Conservation (phyloP, 2,113 vertebrate species). For the Salminus brasiliensis region DNA sequence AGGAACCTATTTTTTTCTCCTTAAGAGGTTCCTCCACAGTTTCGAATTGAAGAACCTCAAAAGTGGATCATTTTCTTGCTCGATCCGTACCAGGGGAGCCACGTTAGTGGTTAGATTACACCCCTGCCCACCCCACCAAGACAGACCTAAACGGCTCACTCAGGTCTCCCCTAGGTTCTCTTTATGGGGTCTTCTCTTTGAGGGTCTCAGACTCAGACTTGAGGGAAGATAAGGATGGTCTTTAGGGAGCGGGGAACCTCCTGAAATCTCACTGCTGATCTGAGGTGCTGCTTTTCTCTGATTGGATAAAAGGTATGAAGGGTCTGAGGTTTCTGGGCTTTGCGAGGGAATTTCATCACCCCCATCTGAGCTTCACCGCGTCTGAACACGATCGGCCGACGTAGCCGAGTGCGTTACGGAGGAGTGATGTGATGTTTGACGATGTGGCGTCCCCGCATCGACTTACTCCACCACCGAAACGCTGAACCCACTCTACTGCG, state of each 20-base stretch:
- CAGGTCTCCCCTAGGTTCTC: neutral
- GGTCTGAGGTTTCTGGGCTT: slow-evolving; percentile 35
- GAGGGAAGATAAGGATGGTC: neutral
- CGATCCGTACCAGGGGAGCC: too few relatives aligned
- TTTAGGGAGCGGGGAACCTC: neutral
- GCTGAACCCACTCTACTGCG: too few relatives aligned
- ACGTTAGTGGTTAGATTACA: too few relatives aligned
- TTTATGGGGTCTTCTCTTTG: too few relatives aligned
- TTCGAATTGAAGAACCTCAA: too few relatives aligned
- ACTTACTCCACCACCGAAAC: too few relatives aligned
- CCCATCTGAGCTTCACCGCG: neutral
- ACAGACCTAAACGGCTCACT: neutral
- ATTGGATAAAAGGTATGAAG: slow-evolving; percentile 25
- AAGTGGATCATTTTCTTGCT: too few relatives aligned
- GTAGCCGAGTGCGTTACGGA: neutral
- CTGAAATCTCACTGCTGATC: slow-evolving; percentile 24
- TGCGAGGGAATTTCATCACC: slow-evolving; percentile 38
- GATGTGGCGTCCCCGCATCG: too few relatives aligned
- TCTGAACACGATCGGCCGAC: too few relatives aligned
- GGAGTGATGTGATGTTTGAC: neutral
- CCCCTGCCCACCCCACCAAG: too few relatives aligned
- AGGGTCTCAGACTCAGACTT: neutral
- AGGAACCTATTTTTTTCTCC: too few relatives aligned
- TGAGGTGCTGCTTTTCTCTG: neutral
- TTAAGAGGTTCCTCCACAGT: too few relatives aligned